Conservation (phyloP, 2,797 vertebrate genomes). For the Pangasius larnaudii region DNA sequence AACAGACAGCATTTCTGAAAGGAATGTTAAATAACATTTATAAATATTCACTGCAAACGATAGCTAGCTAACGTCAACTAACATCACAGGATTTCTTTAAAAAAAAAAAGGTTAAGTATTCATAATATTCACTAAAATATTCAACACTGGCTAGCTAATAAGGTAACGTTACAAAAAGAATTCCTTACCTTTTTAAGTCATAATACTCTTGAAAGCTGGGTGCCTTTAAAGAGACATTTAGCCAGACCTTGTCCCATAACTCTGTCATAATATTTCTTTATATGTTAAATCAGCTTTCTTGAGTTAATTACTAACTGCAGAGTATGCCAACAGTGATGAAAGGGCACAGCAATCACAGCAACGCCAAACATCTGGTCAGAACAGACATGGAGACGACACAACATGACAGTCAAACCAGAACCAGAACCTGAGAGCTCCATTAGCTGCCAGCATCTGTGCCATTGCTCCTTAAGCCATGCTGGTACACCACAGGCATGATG, state of each 20-base stretch:
- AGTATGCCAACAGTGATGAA: slow-evolving; percentile 34
- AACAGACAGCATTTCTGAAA: not conserved
- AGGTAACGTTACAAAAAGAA: not conserved
- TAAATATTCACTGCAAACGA: not conserved
- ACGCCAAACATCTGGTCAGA: slow-evolving; percentile 71
- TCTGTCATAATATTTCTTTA: slow-evolving; percentile 29
- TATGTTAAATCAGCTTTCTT: slow-evolving; percentile 22
- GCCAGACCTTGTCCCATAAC: not conserved
- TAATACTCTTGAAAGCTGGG: not conserved
- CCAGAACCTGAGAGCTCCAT: slow-evolving; percentile 73
- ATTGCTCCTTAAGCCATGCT: slow-evolving; percentile 75
- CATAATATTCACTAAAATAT: not conserved
- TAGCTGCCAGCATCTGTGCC: slow-evolving; percentile 78
- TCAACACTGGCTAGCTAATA: not conserved
- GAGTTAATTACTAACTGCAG: slow-evolving; percentile 41
- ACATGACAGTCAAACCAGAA: slow-evolving; percentile 67
- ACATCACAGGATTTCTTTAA: not conserved
- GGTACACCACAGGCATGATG: slow-evolving; percentile 64
- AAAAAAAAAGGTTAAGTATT: not conserved
- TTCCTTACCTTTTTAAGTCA: not conserved
- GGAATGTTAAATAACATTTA: not conserved
- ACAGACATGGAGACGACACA: slow-evolving; percentile 73
- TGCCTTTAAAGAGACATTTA: not conserved
- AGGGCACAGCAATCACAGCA: slow-evolving; percentile 42
- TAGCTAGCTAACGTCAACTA: not conserved